phyloP scores from a whole-genome alignment of 2,113 vertebrate species.

The Speoplatyrhinus poulsoni region DNA sequence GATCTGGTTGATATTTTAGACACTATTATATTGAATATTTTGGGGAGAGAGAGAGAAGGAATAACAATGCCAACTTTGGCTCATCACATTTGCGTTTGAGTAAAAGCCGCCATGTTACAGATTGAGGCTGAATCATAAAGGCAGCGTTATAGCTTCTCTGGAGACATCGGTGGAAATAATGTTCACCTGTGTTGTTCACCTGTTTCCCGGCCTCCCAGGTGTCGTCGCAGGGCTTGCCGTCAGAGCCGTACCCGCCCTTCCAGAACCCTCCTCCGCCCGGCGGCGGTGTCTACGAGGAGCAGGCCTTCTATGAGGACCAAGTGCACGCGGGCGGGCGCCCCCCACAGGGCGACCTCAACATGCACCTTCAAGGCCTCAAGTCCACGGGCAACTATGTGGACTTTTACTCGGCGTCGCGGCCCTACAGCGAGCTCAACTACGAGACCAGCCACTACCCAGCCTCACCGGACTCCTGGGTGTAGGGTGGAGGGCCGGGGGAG shows the following conservation, averaged over 20 bases:
- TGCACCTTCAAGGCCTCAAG: constrained; percentile 97
- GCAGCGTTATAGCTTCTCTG: no score
- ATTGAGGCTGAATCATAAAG: no score
- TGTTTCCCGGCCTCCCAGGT: constrained; percentile 71
- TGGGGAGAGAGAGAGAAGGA: no score
- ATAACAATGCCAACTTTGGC: no score
- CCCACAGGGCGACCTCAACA: constrained; percentile 89
- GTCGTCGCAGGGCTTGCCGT: constrained; percentile 90
- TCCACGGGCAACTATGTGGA: constrained; percentile 99
- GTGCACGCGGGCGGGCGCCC: constrained; percentile 68
- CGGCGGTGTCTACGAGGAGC: constrained; percentile 85
- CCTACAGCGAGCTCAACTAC: constrained; percentile 99
- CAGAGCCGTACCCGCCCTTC: constrained; percentile 95
- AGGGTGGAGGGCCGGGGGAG: constrained; percentile 48
- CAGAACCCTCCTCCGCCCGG: constrained; percentile 87
- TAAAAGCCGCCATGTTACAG: no score
- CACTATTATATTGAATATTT: no score
- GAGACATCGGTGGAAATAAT: neutral
- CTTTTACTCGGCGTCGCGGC: constrained; percentile 98
- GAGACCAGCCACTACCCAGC: constrained; percentile 99
- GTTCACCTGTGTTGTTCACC: neutral
- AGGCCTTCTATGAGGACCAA: constrained; percentile 78
- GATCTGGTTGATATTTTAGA: no score
- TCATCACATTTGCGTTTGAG: no score
- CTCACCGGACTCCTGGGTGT: constrained; percentile 99